Conservation (phyloP, 2,113 vertebrate genomes). For the Plecotus auritus region DNA sequence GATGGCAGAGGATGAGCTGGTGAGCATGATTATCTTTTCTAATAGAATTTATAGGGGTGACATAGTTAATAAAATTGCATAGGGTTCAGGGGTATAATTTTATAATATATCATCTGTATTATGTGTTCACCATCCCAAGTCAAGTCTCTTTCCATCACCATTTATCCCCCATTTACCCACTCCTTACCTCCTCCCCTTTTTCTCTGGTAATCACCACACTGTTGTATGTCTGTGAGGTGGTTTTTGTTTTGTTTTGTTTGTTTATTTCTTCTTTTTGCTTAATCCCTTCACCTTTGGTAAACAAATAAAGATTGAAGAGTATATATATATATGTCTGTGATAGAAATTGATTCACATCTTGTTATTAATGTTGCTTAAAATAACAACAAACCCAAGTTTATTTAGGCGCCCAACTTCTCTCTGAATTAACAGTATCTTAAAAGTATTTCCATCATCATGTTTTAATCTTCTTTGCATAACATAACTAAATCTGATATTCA, state of each 20-base stretch:
- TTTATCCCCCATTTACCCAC: background rate
- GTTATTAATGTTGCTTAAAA: background rate
- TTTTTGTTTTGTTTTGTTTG: background rate
- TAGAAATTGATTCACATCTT: background rate
- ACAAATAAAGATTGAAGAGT: background rate
- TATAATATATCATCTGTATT: background rate
- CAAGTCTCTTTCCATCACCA: background rate
- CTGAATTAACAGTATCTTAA: background rate
- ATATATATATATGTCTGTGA: background rate
- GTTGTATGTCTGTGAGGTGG: background rate
- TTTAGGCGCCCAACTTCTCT: background rate
- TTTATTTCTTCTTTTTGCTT: background rate
- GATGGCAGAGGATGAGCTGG: background rate
- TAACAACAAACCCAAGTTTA: background rate
- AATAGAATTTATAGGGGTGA: background rate
- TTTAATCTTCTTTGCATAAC: background rate
- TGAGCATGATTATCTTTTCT: background rate
- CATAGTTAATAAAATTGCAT: background rate
- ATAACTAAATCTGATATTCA: slow-evolving; percentile 19
- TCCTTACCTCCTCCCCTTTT: background rate
- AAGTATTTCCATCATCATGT: background rate
- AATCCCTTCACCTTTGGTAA: background rate
- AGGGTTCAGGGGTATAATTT: background rate
- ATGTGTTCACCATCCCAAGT: background rate
- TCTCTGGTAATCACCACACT: background rate